Conservation (phyloP, 1,140 invertebrate genomes). For the Sarcophaga bullata region DNA sequence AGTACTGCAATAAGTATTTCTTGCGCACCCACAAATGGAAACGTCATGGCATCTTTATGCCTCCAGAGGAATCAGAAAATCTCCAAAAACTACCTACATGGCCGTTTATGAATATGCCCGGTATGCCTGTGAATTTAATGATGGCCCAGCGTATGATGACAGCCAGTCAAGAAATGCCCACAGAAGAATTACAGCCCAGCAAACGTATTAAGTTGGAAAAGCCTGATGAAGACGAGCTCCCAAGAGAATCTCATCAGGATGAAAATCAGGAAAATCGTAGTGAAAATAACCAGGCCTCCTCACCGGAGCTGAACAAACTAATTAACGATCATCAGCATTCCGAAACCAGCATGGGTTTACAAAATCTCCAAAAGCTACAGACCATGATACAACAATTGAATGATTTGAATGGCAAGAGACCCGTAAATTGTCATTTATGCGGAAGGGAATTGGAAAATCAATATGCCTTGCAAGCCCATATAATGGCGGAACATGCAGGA, state of each 20-base stretch:
- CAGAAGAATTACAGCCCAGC: constrained; percentile 46
- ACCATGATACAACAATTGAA: constrained; percentile 92
- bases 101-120: constrained; percentile 69
- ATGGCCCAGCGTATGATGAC: constrained; percentile 57
- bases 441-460: constrained; percentile 73
- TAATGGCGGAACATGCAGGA: constrained; percentile 70
- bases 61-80: constrained; percentile 68
- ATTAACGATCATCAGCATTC: constrained; percentile 56
- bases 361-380: constrained; percentile 86
- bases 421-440: constrained; percentile 71
- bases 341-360: constrained; percentile 74
- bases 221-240: constrained; percentile 66
- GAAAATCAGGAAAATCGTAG: constrained; percentile 44
- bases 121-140: constrained; percentile 73
- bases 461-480: constrained; percentile 70
- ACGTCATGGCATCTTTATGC: constrained; percentile 77
- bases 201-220: constrained; percentile 61
- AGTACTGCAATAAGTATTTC: constrained; percentile 96
- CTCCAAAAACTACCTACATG: constrained; percentile 61
- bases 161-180: constrained; percentile 47
- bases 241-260: constrained; percentile 43
- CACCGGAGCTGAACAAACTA: constrained; percentile 52
- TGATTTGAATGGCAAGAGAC: constrained; percentile 74
- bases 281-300: constrained; percentile 33
- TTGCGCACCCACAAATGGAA: constrained; percentile 90